phyloP scores from a whole-genome alignment of 1,140 invertebrate genomes.

The Nixonia krombeini region DNA sequence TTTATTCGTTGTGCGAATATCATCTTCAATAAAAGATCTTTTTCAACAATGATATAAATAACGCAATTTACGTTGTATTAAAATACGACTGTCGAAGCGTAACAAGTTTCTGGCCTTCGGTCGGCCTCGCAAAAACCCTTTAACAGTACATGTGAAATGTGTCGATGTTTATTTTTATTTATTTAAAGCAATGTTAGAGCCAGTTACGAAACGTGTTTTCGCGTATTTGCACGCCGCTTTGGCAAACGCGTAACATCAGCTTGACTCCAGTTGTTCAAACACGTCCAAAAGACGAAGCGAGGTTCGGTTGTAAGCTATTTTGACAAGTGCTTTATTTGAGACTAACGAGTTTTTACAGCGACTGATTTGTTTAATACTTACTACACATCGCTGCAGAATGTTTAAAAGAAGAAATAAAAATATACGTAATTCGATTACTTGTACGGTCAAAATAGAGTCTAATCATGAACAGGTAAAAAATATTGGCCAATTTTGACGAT shows the following conservation, averaged over 20 bases:
- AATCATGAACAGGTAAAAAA: too few relatives aligned
- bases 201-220: slow-evolving; percentile 11
- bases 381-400: too few relatives aligned
- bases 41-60: neutral
- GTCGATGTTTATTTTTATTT: slow-evolving; percentile 29
- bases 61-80: too few relatives aligned
- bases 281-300: neutral
- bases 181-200: slow-evolving; percentile 14
- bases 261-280: slow-evolving; percentile 21
- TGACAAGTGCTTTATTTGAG: slow-evolving; percentile 27
- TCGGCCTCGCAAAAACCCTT: slow-evolving; percentile 18
- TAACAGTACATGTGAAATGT: slow-evolving; percentile 12
- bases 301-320: slow-evolving; percentile 20
- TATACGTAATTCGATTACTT: too few relatives aligned
- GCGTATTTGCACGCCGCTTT: slow-evolving; percentile 14
- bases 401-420: too few relatives aligned
- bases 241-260: neutral
- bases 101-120: slow-evolving; percentile 17
- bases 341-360: too few relatives aligned
- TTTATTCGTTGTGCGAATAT: too few relatives aligned
- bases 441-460: too few relatives aligned
- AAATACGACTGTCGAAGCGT: neutral
- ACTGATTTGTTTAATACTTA: too few relatives aligned
- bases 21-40: neutral
- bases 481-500: too few relatives aligned